Conservation (phyloP, 2,888 invertebrate species). For the Rapana venosa region DNA sequence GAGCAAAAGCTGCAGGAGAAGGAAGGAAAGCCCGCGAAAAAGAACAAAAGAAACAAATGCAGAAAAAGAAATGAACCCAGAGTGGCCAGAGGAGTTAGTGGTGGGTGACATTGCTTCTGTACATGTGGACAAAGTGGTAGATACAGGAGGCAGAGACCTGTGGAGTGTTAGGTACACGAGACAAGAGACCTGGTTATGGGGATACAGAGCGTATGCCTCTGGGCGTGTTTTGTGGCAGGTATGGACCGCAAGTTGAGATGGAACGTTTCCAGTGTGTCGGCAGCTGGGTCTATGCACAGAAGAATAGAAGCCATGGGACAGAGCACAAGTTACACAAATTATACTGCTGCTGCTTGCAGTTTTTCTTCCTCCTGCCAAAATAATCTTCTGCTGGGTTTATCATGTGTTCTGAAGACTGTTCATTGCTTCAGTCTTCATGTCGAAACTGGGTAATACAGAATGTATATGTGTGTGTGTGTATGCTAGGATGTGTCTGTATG, state of each 20-base stretch:
- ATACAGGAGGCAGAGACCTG: neutral
- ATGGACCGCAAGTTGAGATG: neutral
- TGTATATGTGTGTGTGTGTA: neutral
- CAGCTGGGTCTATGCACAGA: neutral
- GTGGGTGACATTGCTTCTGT: neutral
- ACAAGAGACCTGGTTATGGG: neutral
- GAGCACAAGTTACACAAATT: neutral
- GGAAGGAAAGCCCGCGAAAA: slow-evolving; percentile 87
- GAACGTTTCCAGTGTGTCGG: neutral
- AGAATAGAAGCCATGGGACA: neutral
- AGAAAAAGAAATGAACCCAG: slow-evolving; percentile 55
- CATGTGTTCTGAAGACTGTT: neutral
- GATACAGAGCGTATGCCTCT: neutral
- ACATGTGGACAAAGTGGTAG: neutral
- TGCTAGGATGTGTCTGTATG: neutral
- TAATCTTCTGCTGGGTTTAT: neutral
- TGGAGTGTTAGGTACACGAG: neutral
- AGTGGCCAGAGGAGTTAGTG: neutral
- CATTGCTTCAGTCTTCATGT: neutral
- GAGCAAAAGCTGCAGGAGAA: slow-evolving; percentile 90
- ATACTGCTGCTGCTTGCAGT: neutral
- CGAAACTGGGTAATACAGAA: neutral
- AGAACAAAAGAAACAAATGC: slow-evolving; percentile 62
- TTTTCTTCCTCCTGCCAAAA: slow-evolving; percentile 19
- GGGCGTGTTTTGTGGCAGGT: neutral